Evolutionary conservation across 2,888 invertebrate species (phyloP).

Genomic region (Cabera pusaria): DNA sequence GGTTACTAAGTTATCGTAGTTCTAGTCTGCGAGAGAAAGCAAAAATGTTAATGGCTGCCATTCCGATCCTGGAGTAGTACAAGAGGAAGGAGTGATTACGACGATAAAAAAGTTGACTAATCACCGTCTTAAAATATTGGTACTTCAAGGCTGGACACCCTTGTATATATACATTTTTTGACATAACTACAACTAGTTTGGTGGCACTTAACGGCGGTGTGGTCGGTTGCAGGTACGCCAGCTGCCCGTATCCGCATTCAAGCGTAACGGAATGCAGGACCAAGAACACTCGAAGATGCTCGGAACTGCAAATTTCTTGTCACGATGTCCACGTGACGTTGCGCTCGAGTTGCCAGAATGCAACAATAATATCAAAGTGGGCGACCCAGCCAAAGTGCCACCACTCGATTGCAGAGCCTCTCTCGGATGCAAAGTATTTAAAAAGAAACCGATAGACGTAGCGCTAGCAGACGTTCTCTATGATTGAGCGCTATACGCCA

Average conservation of each 20-base stretch:
- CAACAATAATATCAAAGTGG: constrained; percentile 44
- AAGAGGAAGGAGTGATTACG: no score
- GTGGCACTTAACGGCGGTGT: constrained; percentile 51
- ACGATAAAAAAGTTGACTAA: no score
- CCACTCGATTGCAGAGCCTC: constrained; percentile 33
- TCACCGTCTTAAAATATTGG: no score
- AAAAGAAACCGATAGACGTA: constrained; percentile 62
- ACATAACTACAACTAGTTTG: no score
- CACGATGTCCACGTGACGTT: constrained; percentile 62
- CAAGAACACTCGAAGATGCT: constrained; percentile 67
- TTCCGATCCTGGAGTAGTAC: no score
- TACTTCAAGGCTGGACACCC: no score
- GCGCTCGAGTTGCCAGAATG: constrained; percentile 57
- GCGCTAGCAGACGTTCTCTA: constrained; percentile 60
- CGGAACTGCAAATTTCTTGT: constrained; percentile 66
- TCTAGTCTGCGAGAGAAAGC: no score
- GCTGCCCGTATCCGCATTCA: constrained; percentile 71
- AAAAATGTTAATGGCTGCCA: no score
- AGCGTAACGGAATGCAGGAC: constrained; percentile 77
- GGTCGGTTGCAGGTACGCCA: constrained; percentile 70
- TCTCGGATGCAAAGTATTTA: constrained; percentile 41
- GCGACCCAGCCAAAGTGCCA: constrained; percentile 64
- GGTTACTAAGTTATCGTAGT: no score
- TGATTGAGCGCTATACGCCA: constrained; percentile 39
- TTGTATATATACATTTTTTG: no score